Evolutionary conservation across 92 coral and sea anemone species (phyloP), one percentile per base, ranked within the genome.

Genomic region (Palythoa heliodiscus): DNA sequence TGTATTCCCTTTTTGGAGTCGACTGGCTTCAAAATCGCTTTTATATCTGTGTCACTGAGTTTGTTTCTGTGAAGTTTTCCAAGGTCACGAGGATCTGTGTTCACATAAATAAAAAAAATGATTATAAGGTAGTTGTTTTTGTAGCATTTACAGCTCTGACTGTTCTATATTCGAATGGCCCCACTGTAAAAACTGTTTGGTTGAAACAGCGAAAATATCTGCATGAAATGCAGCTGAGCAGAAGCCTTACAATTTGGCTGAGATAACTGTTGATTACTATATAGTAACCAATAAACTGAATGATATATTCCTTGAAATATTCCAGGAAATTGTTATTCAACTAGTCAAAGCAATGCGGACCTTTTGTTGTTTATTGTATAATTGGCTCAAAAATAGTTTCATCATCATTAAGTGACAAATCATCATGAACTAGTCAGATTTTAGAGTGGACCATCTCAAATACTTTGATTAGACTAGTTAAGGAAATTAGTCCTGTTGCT

Each of bases 121-220:
- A 83, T 83, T 19, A 71, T 83, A 52, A 71, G 70, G 52, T 83
- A 72, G 40, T 73, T 73, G 50, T 71, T 83, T 72, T 67, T 48
- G 40, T 83, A 83, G 87, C 82, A 71, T 71, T 83, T 48, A 83
- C 82, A 83, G 82, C 82, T 71, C 80, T 83, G 61, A 83, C 82
- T 83, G 87, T 83, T 71, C 82, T 83, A 83, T 60, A 82, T 24
- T 71, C 71, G 73, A 82, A 57, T 77, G 55, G 57, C 54, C 86
- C 73, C 76, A 71, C 73, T 82, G 57, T 67, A 71, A 63, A 82
- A 38, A 15, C 86, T 82, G 86, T 82, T 53, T 73, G 50, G 77
- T 73, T 73, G 77, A 73, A 73, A 73, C 77, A 73, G 77, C 77
- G 77, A 73, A 73, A 73, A 73, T 73, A 73, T 73, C 77, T 73